A percentile compares a stretch with the other conserved stretches of the same genome.
Evolutionary conservation across 2,113 vertebrate genomes (phyloP).

Genomic region (Sinosuthora webbiana): DNA sequence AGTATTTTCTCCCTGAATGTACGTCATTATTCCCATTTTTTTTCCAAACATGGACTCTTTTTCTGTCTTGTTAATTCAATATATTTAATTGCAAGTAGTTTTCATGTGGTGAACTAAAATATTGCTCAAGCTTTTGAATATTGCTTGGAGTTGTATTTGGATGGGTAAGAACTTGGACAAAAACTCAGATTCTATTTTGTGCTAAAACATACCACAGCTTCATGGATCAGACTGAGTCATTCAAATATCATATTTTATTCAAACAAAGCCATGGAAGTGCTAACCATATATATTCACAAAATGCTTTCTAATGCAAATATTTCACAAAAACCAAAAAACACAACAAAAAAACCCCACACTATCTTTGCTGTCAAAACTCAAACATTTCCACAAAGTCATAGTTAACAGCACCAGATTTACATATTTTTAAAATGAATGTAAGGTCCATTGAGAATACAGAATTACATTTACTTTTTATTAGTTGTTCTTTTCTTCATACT

Average conservation of each 20-base stretch:
- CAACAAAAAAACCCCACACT: not conserved
- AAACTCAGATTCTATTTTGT: not conserved
- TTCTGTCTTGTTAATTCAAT: not conserved
- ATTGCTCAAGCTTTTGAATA: not conserved
- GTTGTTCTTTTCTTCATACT: not conserved
- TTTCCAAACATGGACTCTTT: not conserved
- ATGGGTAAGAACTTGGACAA: not conserved
- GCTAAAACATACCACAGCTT: not conserved
- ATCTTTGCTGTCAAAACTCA: not conserved
- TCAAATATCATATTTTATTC: not conserved
- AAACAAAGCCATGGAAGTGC: accelerated
- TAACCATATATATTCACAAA: not conserved
- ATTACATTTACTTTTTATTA: not conserved
- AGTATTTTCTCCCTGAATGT: not conserved
- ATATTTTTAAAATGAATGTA: not conserved
- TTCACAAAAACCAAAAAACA: not conserved
- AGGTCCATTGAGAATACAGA: not conserved
- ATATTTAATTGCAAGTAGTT: not conserved
- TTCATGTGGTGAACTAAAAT: not conserved
- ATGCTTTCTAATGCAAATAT: not conserved
- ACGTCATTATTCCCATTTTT: not conserved
- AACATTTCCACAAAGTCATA: not conserved
- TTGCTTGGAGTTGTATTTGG: not conserved
- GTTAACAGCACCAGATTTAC: not conserved
- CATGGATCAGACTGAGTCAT: not conserved